phyloP scores from a whole-genome alignment of 2,888 invertebrate genomes.

The Drosophila mimetica region DNA sequence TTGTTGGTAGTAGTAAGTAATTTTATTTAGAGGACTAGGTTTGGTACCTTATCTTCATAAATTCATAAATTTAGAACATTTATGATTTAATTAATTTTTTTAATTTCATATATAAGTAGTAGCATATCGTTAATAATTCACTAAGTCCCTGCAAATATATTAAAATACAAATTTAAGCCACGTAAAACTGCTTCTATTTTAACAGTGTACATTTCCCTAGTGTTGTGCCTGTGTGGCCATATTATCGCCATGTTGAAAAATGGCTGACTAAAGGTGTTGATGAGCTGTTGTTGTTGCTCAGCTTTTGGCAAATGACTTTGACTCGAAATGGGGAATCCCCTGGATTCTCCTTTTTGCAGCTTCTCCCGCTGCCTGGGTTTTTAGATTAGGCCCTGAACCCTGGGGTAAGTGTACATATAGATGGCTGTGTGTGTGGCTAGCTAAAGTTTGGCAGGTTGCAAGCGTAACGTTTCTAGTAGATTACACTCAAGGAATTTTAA shows the following conservation, averaged over 20 bases:
- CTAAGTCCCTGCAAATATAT: too few relatives aligned
- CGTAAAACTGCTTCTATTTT: too few relatives aligned
- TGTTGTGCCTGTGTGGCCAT: conserved; percentile 10
- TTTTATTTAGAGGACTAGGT: too few relatives aligned
- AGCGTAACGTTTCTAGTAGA: conserved; percentile 55
- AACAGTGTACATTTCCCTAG: conserved; percentile 6
- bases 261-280: conserved; percentile 76
- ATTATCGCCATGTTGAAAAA: conserved; percentile 62
- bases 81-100: too few relatives aligned
- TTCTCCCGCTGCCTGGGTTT: conserved; percentile 13
- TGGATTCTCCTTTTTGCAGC: conserved; percentile 11
- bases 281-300: conserved; percentile 65
- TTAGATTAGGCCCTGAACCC: conserved; percentile 52
- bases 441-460: conserved; percentile 42
- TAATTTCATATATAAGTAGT: too few relatives aligned
- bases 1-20: too few relatives aligned
- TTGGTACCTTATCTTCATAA: too few relatives aligned
- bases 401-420: conserved; percentile 10
- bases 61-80: too few relatives aligned
- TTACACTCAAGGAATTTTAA: conserved; percentile 49
- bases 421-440: conserved; percentile 23
- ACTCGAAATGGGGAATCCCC: conserved; percentile 47
- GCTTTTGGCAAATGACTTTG: conserved; percentile 69
- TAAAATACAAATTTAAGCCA: neutral
- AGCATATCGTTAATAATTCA: too few relatives aligned